Conservation (phyloP, 2,888 invertebrate species). For the Oscheius sp. region DNA sequence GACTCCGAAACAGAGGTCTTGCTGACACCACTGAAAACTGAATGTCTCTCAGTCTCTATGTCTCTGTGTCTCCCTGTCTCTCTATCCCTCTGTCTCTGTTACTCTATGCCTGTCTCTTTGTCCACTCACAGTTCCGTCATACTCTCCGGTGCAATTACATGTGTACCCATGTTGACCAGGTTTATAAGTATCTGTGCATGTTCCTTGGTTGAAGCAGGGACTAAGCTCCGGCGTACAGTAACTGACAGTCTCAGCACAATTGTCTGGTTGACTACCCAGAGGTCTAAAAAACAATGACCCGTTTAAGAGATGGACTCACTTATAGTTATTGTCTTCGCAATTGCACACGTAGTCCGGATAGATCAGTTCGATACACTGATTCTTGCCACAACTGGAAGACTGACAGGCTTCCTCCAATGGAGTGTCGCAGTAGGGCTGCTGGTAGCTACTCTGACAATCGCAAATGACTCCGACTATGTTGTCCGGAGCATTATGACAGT, state of each 20-base stretch:
- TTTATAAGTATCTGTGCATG: not conserved
- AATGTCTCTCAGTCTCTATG: not conserved
- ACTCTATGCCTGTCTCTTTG: not conserved
- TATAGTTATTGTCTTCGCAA: not conserved
- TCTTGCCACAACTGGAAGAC: not conserved
- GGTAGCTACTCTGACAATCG: conserved; percentile 1
- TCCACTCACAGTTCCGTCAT: not conserved
- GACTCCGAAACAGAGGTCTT: not conserved
- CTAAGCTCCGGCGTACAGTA: conserved; percentile 9
- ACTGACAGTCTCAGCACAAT: not conserved
- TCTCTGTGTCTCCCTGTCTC: not conserved
- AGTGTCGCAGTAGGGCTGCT: not conserved
- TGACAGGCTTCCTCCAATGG: not conserved
- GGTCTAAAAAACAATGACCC: not conserved
- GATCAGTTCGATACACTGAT: not conserved
- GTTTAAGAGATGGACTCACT: not conserved
- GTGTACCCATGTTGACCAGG: not conserved
- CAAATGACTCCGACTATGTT: not conserved
- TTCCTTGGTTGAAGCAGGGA: conserved; percentile 28
- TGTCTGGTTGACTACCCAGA: not conserved
- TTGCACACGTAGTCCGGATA: conserved; percentile 8
- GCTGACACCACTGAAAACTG: not conserved
- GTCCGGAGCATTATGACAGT: not conserved
- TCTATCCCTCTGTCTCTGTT: not conserved
- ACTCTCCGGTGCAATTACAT: not conserved